phyloP scores from a whole-genome alignment of 2,113 vertebrate species.

The Rhodinocichla rosea region DNA sequence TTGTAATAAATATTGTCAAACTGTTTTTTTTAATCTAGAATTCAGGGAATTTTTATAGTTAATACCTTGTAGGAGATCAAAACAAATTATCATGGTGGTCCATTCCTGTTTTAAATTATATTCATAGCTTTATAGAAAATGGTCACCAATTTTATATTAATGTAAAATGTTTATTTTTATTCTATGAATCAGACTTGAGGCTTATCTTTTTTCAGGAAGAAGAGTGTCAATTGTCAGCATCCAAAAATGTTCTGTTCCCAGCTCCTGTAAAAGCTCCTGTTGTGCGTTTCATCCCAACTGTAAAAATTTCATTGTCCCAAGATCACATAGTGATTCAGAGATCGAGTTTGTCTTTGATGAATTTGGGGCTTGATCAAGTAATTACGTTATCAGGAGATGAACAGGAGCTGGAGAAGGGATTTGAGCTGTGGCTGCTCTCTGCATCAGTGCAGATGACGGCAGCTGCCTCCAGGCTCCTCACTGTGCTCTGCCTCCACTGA shows the following conservation, averaged over 20 bases:
- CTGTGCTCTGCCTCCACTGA: background rate
- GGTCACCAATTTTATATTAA: accelerated
- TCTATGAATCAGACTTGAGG: background rate
- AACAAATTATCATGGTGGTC: background rate
- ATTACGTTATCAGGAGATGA: background rate
- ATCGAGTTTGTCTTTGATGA: background rate
- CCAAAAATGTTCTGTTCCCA: background rate
- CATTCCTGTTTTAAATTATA: background rate
- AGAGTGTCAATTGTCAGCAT: background rate
- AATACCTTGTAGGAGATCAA: background rate
- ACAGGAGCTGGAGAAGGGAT: background rate
- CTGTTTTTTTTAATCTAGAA: background rate
- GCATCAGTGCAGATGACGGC: background rate
- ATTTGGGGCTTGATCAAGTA: background rate
- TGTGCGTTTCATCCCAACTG: background rate
- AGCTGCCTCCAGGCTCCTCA: background rate
- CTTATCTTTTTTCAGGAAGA: background rate
- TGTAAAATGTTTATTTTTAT: background rate
- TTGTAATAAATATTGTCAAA: background rate
- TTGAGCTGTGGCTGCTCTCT: background rate
- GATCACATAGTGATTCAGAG: background rate
- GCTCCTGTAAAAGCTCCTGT: background rate
- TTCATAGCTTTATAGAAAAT: background rate
- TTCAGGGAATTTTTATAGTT: background rate
- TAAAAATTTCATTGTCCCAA: background rate